phyloP scores from a whole-genome alignment of 1,140 invertebrate genomes.

The Drosophila neocordata region DNA sequence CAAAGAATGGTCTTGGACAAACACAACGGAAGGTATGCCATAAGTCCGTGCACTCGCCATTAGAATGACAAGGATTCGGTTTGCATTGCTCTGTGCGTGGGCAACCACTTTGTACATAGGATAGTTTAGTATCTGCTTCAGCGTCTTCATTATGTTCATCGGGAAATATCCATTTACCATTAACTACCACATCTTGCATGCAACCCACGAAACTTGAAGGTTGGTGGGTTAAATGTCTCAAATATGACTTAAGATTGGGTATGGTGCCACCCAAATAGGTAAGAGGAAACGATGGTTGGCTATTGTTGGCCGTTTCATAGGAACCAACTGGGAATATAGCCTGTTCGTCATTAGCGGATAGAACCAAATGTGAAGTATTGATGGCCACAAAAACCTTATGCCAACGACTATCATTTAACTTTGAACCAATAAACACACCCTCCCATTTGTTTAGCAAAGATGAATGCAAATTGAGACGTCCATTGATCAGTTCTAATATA shows the following conservation, averaged over 20 bases:
- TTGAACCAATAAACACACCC: slow-evolving; percentile 92
- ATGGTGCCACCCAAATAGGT: slow-evolving; percentile 91
- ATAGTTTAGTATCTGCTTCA: slow-evolving; percentile 71
- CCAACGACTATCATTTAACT: slow-evolving; percentile 93
- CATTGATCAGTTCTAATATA: slow-evolving; percentile 91
- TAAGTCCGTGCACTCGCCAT: slow-evolving; percentile 93
- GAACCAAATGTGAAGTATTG: slow-evolving; percentile 92
- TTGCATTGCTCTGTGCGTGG: slow-evolving; percentile 90
- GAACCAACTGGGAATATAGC: slow-evolving; percentile 93
- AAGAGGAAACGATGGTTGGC: slow-evolving; percentile 90
- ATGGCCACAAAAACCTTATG: slow-evolving; percentile 93
- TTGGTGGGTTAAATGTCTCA: slow-evolving; percentile 87
- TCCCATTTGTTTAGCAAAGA: slow-evolving; percentile 94
- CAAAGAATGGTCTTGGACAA: slow-evolving; percentile 93
- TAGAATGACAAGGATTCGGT: slow-evolving; percentile 93
- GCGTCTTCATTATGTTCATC: slow-evolving; percentile 55
- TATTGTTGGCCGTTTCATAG: slow-evolving; percentile 88
- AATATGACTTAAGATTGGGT: slow-evolving; percentile 84
- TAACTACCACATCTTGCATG: slow-evolving; percentile 94
- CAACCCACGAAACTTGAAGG: slow-evolving; percentile 94
- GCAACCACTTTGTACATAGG: slow-evolving; percentile 88
- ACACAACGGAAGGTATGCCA: slow-evolving; percentile 94
- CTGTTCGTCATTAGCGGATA: slow-evolving; percentile 94
- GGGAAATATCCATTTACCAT: slow-evolving; percentile 89
- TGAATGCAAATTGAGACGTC: slow-evolving; percentile 92